Evolutionary conservation across 2,888 invertebrate species (phyloP).

Genomic region (Archaeoteleia sp.): DNA sequence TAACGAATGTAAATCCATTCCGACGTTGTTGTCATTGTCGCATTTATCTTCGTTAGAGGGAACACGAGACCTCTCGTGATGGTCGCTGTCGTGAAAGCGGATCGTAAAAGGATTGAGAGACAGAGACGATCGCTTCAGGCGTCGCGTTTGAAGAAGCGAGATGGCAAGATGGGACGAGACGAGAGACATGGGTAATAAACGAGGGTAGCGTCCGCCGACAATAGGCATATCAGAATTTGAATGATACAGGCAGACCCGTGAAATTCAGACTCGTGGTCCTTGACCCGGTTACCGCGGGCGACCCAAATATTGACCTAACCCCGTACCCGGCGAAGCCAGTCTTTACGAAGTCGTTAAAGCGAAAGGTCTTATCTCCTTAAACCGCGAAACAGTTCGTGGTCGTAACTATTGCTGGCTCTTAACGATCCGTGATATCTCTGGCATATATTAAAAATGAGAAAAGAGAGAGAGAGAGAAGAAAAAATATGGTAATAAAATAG

Average conservation of each 20-base stretch:
- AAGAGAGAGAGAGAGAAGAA: constrained; percentile 2
- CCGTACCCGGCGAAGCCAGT: constrained; percentile 54
- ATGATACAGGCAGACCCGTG: constrained; percentile 35
- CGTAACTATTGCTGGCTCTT: constrained; percentile 54
- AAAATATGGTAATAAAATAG: constrained; percentile 30
- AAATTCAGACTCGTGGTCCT: constrained; percentile 61
- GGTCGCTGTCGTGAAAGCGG: not conserved
- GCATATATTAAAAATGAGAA: constrained; percentile 53
- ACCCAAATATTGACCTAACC: constrained; percentile 68
- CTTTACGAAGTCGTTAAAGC: constrained; percentile 61
- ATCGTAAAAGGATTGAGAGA: not conserved
- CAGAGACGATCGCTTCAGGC: too few relatives aligned
- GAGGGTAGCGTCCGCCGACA: constrained; percentile 15
- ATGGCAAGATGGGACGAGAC: too few relatives aligned
- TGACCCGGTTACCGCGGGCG: constrained; percentile 66
- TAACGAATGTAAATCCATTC: not conserved
- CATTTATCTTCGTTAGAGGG: not conserved
- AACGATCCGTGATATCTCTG: constrained; percentile 44
- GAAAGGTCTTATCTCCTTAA: constrained; percentile 57
- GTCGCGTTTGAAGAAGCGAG: too few relatives aligned
- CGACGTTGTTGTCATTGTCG: not conserved
- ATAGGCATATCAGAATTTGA: constrained; percentile 39
- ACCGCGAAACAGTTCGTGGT: constrained; percentile 60
- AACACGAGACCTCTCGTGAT: constrained; percentile 5
- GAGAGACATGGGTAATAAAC: not conserved